A percentile compares a stretch with the other conserved stretches of the same genome.
These are phyloP conservation scores for Watsonalla cultraria DNA, from an alignment of 2,888 invertebrate species.

Conservation along the genomic window DNA sequence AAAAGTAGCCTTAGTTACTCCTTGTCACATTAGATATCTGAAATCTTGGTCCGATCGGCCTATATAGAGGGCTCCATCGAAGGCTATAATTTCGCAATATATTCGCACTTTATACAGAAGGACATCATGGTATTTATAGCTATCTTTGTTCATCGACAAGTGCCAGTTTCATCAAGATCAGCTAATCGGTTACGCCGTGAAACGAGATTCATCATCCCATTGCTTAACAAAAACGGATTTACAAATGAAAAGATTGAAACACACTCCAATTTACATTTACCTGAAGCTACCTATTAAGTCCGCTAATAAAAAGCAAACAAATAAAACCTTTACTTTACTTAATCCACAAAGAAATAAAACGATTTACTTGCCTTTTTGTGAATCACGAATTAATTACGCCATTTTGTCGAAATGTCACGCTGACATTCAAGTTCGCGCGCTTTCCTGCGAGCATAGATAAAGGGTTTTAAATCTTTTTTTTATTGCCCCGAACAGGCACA, in stretches of 20 bases:
- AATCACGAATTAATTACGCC: slow-evolving; percentile 24
- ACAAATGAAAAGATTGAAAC: background rate
- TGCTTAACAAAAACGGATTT: too few species aligned
- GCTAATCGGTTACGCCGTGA: too few species aligned
- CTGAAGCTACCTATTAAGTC: background rate
- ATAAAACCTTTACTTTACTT: background rate
- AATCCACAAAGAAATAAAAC: background rate
- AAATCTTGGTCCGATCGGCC: too few species aligned
- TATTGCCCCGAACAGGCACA: slow-evolving; percentile 20
- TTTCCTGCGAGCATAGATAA: slow-evolving; percentile 56
- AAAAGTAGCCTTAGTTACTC: too few species aligned
- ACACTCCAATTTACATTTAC: background rate
- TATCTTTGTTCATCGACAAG: too few species aligned
- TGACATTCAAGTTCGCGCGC: slow-evolving; percentile 56
- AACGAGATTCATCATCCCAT: too few species aligned
- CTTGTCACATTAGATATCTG: too few species aligned
- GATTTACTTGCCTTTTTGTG: background rate
- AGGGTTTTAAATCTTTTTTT: slow-evolving; percentile 39
- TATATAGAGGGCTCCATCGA: too few species aligned
- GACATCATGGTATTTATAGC: too few species aligned
- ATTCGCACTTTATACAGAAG: too few species aligned
- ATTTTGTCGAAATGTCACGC: slow-evolving; percentile 55
- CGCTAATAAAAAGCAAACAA: background rate
- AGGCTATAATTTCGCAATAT: too few species aligned
- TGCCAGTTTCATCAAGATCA: too few species aligned